phyloP scores from a whole-genome alignment of 2,797 vertebrate genomes.

The Cirrhinus mrigala region DNA sequence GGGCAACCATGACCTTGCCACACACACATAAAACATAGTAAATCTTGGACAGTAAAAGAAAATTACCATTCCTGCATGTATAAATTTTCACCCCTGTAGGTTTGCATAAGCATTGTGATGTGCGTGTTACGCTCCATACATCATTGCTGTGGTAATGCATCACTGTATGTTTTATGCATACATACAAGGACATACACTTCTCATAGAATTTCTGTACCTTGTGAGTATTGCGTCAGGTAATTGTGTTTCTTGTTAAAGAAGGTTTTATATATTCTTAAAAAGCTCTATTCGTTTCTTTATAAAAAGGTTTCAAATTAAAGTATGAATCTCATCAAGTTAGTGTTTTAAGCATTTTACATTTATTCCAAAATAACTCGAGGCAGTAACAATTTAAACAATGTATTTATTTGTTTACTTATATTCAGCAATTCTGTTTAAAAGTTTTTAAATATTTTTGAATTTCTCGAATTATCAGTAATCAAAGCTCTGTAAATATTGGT shows the following conservation, averaged over 20 bases:
- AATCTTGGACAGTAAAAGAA: constrained; percentile 6
- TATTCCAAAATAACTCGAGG: too few species aligned
- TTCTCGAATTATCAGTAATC: too few species aligned
- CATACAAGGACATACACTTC: constrained; percentile 16
- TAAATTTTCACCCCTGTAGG: neutral
- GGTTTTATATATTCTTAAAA: neutral
- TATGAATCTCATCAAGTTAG: too few species aligned
- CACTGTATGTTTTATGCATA: constrained; percentile 14
- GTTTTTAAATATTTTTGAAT: too few species aligned
- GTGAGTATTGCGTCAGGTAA: neutral
- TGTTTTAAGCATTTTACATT: too few species aligned
- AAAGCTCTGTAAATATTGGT: too few species aligned
- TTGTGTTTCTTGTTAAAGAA: neutral
- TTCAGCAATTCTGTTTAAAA: too few species aligned
- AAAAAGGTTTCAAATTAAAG: neutral
- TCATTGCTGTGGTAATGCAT: constrained; percentile 14
- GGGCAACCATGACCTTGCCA: constrained; percentile 43
- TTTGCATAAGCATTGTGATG: constrained; percentile 22
- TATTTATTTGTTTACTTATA: too few species aligned
- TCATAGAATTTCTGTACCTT: neutral
- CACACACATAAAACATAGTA: constrained; percentile 2
- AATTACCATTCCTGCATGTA: constrained; percentile 9
- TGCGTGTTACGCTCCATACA: neutral
- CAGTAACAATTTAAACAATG: too few species aligned
- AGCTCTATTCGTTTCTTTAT: neutral